These are phyloP conservation scores for Palythoa caribaeorum DNA, from an alignment of 92 coral and sea anemone genomes.

Conservation along the genomic window DNA sequence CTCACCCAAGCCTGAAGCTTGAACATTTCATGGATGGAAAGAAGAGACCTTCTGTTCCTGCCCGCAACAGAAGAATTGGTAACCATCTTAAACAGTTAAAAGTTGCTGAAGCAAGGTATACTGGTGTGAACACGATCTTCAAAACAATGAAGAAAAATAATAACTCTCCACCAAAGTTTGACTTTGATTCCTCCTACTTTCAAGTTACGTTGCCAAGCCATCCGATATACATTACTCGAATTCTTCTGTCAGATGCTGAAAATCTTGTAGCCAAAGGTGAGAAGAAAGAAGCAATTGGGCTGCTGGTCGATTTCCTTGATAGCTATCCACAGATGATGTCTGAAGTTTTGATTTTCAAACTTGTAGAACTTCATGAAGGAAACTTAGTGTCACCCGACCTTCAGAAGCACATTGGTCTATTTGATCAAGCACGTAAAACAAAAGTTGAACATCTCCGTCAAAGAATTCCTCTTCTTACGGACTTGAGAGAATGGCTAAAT, in stretches of 20 bases:
- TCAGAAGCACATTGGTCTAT: constrained; percentile 23
- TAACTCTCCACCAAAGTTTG: constrained; percentile 71
- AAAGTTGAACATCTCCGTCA: constrained; percentile 29
- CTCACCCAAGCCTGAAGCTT: constrained; percentile 65
- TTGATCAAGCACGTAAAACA: constrained; percentile 8
- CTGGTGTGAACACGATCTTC: constrained; percentile 81
- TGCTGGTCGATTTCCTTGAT: constrained; percentile 54
- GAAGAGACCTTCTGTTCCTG: constrained; percentile 73
- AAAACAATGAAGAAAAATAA: constrained; percentile 72
- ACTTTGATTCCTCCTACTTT: constrained; percentile 61
- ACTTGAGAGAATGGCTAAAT: constrained; percentile 58
- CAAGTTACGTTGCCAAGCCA: constrained; percentile 79
- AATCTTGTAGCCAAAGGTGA: constrained; percentile 76
- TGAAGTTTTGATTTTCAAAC: constrained; percentile 50
- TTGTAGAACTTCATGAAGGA: constrained; percentile 63
- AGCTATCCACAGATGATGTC: constrained; percentile 38
- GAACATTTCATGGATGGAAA: constrained; percentile 71
- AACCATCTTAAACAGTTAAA: constrained; percentile 71
- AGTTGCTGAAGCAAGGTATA: constrained; percentile 81
- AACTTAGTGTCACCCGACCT: constrained; percentile 53
- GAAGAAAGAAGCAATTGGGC: constrained; percentile 59
- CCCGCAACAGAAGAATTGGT: constrained; percentile 83
- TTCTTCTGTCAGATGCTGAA: constrained; percentile 62
- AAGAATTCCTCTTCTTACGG: constrained; percentile 54
- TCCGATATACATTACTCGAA: constrained; percentile 68